phyloP scores from a whole-genome alignment of 2,888 invertebrate genomes.

The Odiellus spinosus region DNA sequence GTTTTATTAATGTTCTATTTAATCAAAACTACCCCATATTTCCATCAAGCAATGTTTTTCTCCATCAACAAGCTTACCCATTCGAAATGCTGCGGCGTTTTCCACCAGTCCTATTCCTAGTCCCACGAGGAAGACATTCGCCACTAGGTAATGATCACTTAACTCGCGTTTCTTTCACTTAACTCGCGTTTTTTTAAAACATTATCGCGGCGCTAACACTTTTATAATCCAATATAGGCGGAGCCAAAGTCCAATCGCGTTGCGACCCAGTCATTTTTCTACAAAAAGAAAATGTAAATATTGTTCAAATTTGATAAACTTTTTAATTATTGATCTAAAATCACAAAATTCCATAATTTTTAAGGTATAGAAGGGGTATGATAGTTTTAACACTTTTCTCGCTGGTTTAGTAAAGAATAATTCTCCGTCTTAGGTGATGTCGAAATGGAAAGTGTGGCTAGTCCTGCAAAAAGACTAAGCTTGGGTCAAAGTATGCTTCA shows the following conservation, averaged over 20 bases:
- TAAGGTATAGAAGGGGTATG: no score
- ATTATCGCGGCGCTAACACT: background rate
- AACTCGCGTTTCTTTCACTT: slow-evolving; percentile 1
- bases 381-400: background rate
- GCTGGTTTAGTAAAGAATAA: no score
- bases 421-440: no score
- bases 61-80: slow-evolving; percentile 37
- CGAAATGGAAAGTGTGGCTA: slow-evolving; percentile 8
- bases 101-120: slow-evolving; percentile 52
- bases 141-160: slow-evolving; percentile 38
- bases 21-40: no score
- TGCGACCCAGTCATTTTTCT: slow-evolving; percentile 56
- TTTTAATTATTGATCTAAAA: background rate
- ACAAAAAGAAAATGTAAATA: slow-evolving; percentile 29
- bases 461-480: slow-evolving; percentile 10
- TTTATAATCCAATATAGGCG: slow-evolving; percentile 33
- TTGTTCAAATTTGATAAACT: background rate
- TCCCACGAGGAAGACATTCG: slow-evolving; percentile 64
- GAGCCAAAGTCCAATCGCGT: slow-evolving; percentile 73
- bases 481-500: slow-evolving; percentile 2
- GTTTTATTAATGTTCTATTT: no score
- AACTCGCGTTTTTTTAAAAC: slow-evolving; percentile 1
- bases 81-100: slow-evolving; percentile 32
- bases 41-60: slow-evolving; percentile 41
- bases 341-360: background rate